Evolutionary conservation across 2,113 vertebrate genomes (phyloP), one percentile per base, ranked within the genome.

Genomic region (Tringa solitaria): DNA sequence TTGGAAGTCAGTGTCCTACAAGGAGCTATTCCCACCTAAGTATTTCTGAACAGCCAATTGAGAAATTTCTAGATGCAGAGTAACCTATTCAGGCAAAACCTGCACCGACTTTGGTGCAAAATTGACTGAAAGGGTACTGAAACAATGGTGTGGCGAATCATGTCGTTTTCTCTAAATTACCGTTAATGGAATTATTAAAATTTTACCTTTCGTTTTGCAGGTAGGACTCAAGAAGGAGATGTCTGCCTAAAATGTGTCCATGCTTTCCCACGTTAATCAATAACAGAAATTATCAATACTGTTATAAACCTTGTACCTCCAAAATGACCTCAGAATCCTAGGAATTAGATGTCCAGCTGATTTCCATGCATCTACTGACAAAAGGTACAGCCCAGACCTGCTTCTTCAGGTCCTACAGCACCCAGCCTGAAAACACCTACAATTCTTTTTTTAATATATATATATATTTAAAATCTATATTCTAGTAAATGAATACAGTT

Each of bases 401-500:
- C 63, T 85, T 12, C 43, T 68, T 67, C 59, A 73, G 83, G 68
- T 64, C 76, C 50, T 51, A 43, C 28, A 69, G 80, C 54, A 80
- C 70, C 82, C 61, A 68, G 78, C 69, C 91, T 89, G 53, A 94
- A 93, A 84, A 64, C 48, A 81, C 43, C 87, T 96, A 84, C 72
- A 63, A 59, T 37, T 77, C 33, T 72, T 82, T 23, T 48, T 79
- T 20, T 53, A 21, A 30, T 60, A 59, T 30, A 10, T 82, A 46
- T 76, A 17, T 86, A 48, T 84, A 72, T 90, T 90, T 86, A 22
- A 89, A 97, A 87, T 84, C 89, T 80, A 97, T 89, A 93, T 95
- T 95, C 90, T 89, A 96, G 51, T 92, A 95, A 97, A 82, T 95
- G 83, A 95, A 89, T 97, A 94, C 95, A 94, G 75, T 94, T 93